Evolutionary conservation across 2,113 vertebrate genomes (phyloP), one percentile per base, ranked within the genome.

Genomic region (Chaetodon trifascialis): DNA sequence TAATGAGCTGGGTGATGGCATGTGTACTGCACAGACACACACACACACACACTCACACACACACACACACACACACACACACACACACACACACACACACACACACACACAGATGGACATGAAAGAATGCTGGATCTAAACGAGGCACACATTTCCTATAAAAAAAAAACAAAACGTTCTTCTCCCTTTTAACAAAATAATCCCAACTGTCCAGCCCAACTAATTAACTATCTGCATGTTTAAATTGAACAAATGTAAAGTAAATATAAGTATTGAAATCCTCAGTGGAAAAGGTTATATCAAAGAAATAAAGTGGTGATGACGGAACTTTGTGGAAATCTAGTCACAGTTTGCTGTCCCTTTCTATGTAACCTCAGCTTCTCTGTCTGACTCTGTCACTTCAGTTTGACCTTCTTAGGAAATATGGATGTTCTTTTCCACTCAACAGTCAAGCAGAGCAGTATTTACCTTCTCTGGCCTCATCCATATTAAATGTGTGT

Each of bases 1-100:
- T 86, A 91, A 86, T 86, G 66, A 89, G 81, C 64, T 85, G 74
- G 54, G 76, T 63, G 9, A 46, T 40, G 62, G 76, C 88, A 89
- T 84, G 80, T 86, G 46, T n/a, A 17, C 44, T 36, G 7, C 23
- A 17, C 17, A 80, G 16, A 30, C 23, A 30, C 60, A 49, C 30
- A 49, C 65, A 51, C 11, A 25, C 17, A 77, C 30, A 46, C 30
- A 25, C 17, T 74, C 7, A 23, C 51, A 78, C 23, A 56, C 11
- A 25, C 17, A 77, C 30, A 46, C 30, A 25, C 17, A 77, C 7
- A 23, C 51, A 78, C 23, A 56, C 60, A 49, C 30, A 49, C 65
- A 51, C 23, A 17, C 17, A 80, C 12, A 30, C 23, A 30, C 60
- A 49, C 30, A 49, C 65, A 51, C 11, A 25, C 17, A 77, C 30